Evolutionary conservation across 2,888 invertebrate species (phyloP).

Genomic region (Lamellibrachia columna): DNA sequence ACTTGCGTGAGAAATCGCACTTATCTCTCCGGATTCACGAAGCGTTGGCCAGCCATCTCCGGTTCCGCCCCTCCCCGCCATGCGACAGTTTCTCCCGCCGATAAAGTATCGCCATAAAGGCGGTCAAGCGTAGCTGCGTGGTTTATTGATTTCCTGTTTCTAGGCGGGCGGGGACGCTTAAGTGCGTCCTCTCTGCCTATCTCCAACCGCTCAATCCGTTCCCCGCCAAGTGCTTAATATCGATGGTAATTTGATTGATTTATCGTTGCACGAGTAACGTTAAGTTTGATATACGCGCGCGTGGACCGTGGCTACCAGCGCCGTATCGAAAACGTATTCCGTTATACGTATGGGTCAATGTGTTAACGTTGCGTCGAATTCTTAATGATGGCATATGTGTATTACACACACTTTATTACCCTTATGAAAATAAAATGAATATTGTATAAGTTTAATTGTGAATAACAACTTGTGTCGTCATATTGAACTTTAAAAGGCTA

Average conservation of each 20-base stretch:
- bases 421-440: too few species aligned
- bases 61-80: not conserved
- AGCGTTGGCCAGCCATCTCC: not conserved
- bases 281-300: not conserved
- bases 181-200: not conserved
- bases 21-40: not conserved
- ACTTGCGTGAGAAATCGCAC: not conserved
- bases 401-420: too few species aligned
- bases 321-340: too few species aligned
- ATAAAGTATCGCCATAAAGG: not conserved
- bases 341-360: too few species aligned
- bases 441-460: too few species aligned
- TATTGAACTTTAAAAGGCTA: too few species aligned
- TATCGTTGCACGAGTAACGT: not conserved
- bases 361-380: too few species aligned
- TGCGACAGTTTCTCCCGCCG: not conserved
- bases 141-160: not conserved
- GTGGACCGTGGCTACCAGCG: too few species aligned
- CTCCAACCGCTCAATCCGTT: not conserved
- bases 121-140: not conserved
- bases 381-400: too few species aligned
- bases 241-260: not conserved
- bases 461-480: too few species aligned
- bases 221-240: not conserved
- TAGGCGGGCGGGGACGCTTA: not conserved